Base-by-base conservation (phyloP, 2,797 vertebrate genomes). In the Takifugu rubripes region DNA sequence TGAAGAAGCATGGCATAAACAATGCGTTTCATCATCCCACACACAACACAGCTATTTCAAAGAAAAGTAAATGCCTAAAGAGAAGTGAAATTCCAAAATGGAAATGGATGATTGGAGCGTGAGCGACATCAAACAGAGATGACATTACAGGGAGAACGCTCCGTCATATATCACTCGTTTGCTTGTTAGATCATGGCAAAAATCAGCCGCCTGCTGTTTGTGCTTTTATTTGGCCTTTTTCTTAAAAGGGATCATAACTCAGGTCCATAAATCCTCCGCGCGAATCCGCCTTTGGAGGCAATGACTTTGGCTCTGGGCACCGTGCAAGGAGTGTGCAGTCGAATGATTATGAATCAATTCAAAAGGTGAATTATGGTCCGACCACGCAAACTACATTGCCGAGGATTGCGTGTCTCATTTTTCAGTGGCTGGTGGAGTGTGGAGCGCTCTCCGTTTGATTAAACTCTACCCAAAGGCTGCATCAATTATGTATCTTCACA, bases 401-500 rank as follows among this genome's bases (percentile, higher is more conserved):
- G 73, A 66, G 58, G 66, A 84, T 77, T 60, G 74, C 60, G 75
- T 48, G 70, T 72, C 78, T 84, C 82, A 78, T 84, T 85, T 87
- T 78, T 90, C 85, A 87, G 70, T 59, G 66, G 69, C 74, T 24
- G 62, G 62, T 70, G 70, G 70, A 81, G 81, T 82, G 79, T 75
- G 62, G 75, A 74, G 74, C 66, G 54, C 82, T 78, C 81, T 81
- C 82, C 76, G 78, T 88, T 88, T 90, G 86, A 90, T 87, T 88
- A 87, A 90, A 87, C 79, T 78, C 85, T 83, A 83, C 82, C 86
- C 85, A 88, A 84, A 81, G 88, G 88, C 87, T 68, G 79, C 84
- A 87, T 89, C 85, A 89, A 90, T 87, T 89, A 90, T 90, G 86
- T 81, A 89, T 90, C 84, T 77, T 84, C 80, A 89, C 87, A 89